Percentiles rank a stretch among this genome's conserved stretches.
phyloP scores from a whole-genome alignment of 2,888 invertebrate genomes.

The Petrolisthes manimaculis region DNA sequence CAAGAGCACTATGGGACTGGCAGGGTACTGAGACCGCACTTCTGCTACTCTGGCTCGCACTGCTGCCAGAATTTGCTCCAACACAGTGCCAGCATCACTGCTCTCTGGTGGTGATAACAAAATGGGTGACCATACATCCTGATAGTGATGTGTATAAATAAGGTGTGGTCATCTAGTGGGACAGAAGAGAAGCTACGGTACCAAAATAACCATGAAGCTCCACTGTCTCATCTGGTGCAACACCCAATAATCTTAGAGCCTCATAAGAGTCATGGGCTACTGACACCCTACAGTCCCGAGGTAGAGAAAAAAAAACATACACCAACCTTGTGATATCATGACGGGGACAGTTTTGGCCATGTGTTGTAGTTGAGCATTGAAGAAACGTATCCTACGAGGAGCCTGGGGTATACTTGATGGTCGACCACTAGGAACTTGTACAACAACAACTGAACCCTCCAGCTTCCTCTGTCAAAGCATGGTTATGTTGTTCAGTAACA shows the following conservation, averaged over 20 bases:
- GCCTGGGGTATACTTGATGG: conserved; percentile 59
- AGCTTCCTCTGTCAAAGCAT: conserved; percentile 41
- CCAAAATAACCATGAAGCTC: no score
- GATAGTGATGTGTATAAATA: no score
- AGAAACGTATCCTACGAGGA: conserved; percentile 58
- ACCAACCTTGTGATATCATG: conserved; percentile 50
- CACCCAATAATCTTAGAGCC: no score
- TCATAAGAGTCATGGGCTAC: no score
- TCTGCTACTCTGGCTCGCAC: conserved; percentile 75
- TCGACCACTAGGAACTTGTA: conserved; percentile 58
- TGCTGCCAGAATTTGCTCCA: conserved; percentile 63
- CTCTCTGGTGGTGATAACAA: conserved; percentile 23
- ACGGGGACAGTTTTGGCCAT: conserved; percentile 60
- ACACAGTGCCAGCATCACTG: conserved; percentile 34
- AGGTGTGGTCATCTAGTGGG: no score
- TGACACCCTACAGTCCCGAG: no score
- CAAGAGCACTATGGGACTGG: conserved; percentile 80
- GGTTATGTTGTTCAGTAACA: no score
- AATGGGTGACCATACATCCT: neutral
- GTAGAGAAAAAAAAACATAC: no score
- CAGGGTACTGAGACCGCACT: conserved; percentile 77
- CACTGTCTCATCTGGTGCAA: no score
- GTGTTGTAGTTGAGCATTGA: conserved; percentile 62
- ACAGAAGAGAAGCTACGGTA: no score
- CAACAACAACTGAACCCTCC: conserved; percentile 48